Evolutionary conservation across 2,113 vertebrate species (phyloP).

Genomic region (Hippocampus mohnikei): DNA sequence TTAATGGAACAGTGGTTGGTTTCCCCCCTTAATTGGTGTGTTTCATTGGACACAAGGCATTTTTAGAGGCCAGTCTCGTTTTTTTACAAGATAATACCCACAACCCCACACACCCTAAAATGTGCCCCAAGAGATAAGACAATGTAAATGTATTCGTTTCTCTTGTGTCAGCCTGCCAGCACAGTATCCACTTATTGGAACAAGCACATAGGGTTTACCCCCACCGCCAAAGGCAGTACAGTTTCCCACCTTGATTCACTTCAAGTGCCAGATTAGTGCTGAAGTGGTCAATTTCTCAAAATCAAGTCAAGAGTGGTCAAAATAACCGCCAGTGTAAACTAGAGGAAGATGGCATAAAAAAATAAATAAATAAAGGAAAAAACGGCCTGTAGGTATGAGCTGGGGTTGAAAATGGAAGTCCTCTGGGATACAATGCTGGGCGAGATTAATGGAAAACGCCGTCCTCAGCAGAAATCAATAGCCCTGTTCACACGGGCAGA

Average conservation of each 20-base stretch:
- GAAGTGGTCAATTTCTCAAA: slow-evolving; percentile 12
- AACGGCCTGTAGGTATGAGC: slow-evolving; percentile 10
- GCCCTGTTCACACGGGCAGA: too few relatives aligned
- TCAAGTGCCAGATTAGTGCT: slow-evolving; percentile 35
- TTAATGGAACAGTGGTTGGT: too few relatives aligned
- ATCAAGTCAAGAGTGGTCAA: slow-evolving; percentile 41
- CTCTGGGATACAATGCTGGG: not conserved
- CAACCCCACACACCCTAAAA: not conserved
- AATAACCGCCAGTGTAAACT: slow-evolving; percentile 4
- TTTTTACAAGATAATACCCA: not conserved
- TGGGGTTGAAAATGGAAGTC: not conserved
- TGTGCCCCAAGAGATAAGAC: slow-evolving; percentile 4
- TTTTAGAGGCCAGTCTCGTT: not conserved
- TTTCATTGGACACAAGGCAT: not conserved
- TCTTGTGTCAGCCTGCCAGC: slow-evolving; percentile 22
- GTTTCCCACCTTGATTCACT: slow-evolving; percentile 32
- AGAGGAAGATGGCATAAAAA: slow-evolving; percentile 14
- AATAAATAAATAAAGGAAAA: slow-evolving; percentile 44
- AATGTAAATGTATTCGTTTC: not conserved
- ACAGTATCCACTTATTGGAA: slow-evolving; percentile 14
- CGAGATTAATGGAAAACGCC: not conserved
- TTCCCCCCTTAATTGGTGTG: too few relatives aligned
- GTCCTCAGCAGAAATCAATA: slow-evolving; percentile 14
- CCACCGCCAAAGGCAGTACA: not conserved
- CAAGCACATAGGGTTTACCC: slow-evolving; percentile 21